Evolutionary conservation across 2,888 invertebrate genomes (phyloP).

Genomic region (Pharmacophagus antenor): DNA sequence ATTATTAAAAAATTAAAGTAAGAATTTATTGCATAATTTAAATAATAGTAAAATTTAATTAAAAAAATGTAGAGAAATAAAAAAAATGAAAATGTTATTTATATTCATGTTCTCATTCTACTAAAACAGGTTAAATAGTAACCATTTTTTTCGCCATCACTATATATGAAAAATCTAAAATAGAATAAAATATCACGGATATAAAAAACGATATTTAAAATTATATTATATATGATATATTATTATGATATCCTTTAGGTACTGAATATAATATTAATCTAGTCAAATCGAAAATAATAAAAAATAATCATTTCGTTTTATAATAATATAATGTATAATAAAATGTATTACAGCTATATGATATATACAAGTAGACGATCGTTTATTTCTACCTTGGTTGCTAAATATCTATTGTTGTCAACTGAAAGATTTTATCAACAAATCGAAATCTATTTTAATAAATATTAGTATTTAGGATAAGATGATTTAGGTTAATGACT

Average conservation of each 20-base stretch:
- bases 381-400: conserved; percentile 43
- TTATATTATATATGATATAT: conserved; percentile 21
- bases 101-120: no score
- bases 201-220: conserved; percentile 16
- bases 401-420: conserved; percentile 58
- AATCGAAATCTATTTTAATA: conserved; percentile 69
- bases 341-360: conserved; percentile 27
- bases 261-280: conserved; percentile 63
- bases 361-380: conserved; percentile 27
- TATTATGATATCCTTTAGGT: conserved; percentile 54
- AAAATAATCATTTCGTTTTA: conserved; percentile 51
- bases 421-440: conserved; percentile 75
- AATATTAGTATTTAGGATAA: conserved; percentile 41
- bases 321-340: conserved; percentile 40
- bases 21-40: not conserved
- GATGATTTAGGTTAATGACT: conserved; percentile 39
- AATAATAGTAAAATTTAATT: not conserved
- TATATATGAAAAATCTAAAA: not conserved
- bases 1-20: not conserved
- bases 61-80: no score
- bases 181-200: conserved; percentile 28
- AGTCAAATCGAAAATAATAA: conserved; percentile 66
- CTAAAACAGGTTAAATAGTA: no score
- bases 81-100: no score
- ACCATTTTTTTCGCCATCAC: not conserved